Base-by-base conservation (phyloP, 2,888 invertebrate species). In the Gasteruption jaculator region DNA sequence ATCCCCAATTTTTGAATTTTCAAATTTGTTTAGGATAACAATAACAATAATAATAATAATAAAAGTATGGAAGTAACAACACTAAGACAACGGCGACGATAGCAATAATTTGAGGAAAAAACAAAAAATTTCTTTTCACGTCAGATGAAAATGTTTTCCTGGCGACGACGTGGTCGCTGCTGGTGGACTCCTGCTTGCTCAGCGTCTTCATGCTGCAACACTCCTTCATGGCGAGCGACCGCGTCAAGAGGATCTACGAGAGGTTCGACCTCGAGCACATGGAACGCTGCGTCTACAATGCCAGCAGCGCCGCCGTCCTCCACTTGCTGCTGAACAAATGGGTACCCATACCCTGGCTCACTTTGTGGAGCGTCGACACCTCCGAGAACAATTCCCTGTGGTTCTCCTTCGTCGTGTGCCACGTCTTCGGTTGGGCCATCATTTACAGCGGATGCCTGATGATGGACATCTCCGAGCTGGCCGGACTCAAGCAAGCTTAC, bases 401-500 rank as follows among this genome's bases (percentile, higher is more conserved):
- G 74, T 74, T 74, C 63, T 44, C 71, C 1, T 78, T 78, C 56
- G 59, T 71, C 5, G 51, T 69, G 5, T 54, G 75, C 11, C 82
- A 82, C 56, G 52, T 64, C 1, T 48, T 76, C 20, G 74, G 75
- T 8, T 82, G 82, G 82, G 59, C 71, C 16, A 58, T 80, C 4
- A 77, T 82, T 45, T 81, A 78, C 53, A 74, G 78, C 15, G 81
- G 80, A 6, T 76, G 77, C 50, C 66, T 81, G 30, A 77, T 80
- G 55, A 77, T 81, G 75, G 82, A 82, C 58, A 69, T 80, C 15
- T 73, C 76, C 1, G 81, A 82, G 56, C 60, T 82, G 3, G 54
- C 77, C 18, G 82, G 82, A 3, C 60, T 81, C 4, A 82, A 81
- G 57, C 82, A 82, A 63, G 72, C 79, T 5, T 80, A 77, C 59